phyloP scores from a whole-genome alignment of 2,888 invertebrate species.

The Coleophora deauratella region DNA sequence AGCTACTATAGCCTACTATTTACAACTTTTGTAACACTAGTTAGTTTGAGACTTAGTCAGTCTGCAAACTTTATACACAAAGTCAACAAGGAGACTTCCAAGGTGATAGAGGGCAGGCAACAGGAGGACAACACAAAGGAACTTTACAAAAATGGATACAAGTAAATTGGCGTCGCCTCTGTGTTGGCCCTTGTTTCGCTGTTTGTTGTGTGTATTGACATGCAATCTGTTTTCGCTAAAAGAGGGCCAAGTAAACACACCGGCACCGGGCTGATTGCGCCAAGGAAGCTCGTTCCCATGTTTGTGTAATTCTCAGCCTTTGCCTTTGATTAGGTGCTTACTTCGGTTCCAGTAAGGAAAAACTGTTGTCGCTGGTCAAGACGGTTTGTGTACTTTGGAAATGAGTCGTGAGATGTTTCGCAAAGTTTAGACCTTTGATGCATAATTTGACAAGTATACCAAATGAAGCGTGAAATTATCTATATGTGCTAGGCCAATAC shows the following conservation, averaged over 20 bases:
- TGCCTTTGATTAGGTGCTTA: slow-evolving; percentile 52
- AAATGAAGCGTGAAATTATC: too few species aligned
- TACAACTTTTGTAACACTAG: slow-evolving; percentile 26
- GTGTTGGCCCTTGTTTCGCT: slow-evolving; percentile 39
- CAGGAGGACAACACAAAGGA: slow-evolving; percentile 24
- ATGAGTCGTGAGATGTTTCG: background rate
- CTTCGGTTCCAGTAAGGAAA: slow-evolving; percentile 16
- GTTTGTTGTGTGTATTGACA: slow-evolving; percentile 60
- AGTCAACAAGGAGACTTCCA: slow-evolving; percentile 20
- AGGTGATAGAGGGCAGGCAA: slow-evolving; percentile 29
- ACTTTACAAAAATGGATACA: slow-evolving; percentile 29
- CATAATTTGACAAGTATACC: too few species aligned
- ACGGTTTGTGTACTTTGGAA: background rate
- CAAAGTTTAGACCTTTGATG: background rate
- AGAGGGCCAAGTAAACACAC: slow-evolving; percentile 50
- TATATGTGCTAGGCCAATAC: too few species aligned
- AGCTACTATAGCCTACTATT: slow-evolving; percentile 7
- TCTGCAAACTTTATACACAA: slow-evolving; percentile 21
- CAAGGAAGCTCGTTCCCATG: slow-evolving; percentile 41
- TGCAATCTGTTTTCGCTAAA: slow-evolving; percentile 55
- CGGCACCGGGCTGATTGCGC: slow-evolving; percentile 51
- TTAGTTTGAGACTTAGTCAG: slow-evolving; percentile 17
- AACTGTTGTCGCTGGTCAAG: slow-evolving; percentile 15
- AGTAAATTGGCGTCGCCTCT: slow-evolving; percentile 37
- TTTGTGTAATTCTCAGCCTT: slow-evolving; percentile 44